phyloP scores from a whole-genome alignment of 2,113 vertebrate species.

The Melanerpes formicivorus region DNA sequence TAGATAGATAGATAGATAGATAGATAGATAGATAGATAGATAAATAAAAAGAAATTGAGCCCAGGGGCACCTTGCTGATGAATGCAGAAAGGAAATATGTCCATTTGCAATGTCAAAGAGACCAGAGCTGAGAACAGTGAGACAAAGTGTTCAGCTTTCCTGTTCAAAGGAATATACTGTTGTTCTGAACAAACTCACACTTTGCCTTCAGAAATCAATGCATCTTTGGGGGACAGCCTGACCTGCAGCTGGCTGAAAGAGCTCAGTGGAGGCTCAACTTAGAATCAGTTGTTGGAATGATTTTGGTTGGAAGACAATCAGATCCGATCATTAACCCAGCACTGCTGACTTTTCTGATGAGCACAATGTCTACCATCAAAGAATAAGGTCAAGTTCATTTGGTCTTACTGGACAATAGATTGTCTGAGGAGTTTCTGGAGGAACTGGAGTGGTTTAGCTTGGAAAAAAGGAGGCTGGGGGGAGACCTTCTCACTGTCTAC shows the following conservation, averaged over 20 bases:
- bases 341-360: too few relatives aligned
- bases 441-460: too few relatives aligned
- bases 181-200: rapidly evolving
- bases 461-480: too few relatives aligned
- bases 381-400: not conserved
- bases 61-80: not conserved
- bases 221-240: not conserved
- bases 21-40: too few relatives aligned
- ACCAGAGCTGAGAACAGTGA: not conserved
- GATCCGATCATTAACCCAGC: too few relatives aligned
- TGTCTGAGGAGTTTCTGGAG: too few relatives aligned
- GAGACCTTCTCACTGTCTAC: too few relatives aligned
- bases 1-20: too few relatives aligned
- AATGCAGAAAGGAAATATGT: not conserved
- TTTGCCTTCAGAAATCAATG: not conserved
- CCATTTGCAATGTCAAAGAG: not conserved
- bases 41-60: not conserved
- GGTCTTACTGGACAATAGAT: too few relatives aligned
- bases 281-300: too few relatives aligned
- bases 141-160: not conserved
- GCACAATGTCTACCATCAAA: not conserved
- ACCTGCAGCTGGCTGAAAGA: not conserved
- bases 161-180: rapidly evolving
- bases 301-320: too few relatives aligned
- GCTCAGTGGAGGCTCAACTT: not conserved